Evolutionary conservation across 2,113 vertebrate species (phyloP).

Genomic region (Spheniscus mendiculus): DNA sequence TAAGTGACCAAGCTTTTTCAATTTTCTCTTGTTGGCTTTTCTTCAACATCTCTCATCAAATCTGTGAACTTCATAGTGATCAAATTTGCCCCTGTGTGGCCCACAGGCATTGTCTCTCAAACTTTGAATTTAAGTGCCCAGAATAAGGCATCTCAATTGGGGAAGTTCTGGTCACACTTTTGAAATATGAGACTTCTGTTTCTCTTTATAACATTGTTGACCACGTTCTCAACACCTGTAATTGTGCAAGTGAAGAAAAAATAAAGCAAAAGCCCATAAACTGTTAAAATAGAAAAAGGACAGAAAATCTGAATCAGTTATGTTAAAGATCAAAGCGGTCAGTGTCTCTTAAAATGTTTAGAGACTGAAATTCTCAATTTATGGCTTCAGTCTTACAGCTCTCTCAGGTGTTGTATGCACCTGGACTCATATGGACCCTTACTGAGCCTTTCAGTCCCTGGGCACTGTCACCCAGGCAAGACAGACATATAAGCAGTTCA

Average conservation of each 20-base stretch:
- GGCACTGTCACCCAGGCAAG: neutral
- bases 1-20: neutral
- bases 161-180: neutral
- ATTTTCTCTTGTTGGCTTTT: neutral
- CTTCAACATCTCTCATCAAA: neutral
- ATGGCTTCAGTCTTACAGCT: neutral
- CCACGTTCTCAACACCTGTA: neutral
- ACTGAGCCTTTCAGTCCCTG: neutral
- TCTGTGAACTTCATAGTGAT: neutral
- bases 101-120: neutral
- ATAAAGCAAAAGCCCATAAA: neutral
- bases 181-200: neutral
- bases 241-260: neutral
- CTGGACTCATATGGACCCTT: neutral
- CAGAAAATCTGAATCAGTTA: neutral
- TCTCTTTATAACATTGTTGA: neutral
- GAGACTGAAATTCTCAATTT: neutral
- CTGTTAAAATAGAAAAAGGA: neutral
- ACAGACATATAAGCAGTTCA: neutral
- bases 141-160: neutral
- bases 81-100: neutral
- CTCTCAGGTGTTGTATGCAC: neutral
- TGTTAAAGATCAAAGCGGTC: neutral
- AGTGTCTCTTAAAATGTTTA: neutral
- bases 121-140: neutral